A percentile compares a stretch with the other conserved stretches of the same genome.
Evolutionary conservation across 92 coral and sea anemone genomes (phyloP).

Genomic region (Parazoanthus darwini): DNA sequence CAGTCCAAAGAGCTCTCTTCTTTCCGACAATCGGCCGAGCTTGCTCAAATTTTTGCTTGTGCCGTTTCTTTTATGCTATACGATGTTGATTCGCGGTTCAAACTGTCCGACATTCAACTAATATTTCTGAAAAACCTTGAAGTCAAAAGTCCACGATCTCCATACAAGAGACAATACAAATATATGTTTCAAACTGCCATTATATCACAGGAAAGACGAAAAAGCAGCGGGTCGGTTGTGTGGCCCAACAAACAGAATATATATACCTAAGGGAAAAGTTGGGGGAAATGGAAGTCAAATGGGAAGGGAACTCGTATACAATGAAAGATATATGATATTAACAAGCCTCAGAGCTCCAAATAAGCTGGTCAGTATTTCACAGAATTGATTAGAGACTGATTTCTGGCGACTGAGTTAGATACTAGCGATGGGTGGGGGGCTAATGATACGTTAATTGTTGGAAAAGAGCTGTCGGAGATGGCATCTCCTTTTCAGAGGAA

Average conservation of each 20-base stretch:
- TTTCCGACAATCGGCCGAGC: background rate
- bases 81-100: slow-evolving; percentile 50
- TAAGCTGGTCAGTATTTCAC: background rate
- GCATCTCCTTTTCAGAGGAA: background rate
- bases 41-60: slow-evolving; percentile 9
- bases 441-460: background rate
- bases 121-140: slow-evolving; percentile 41
- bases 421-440: background rate
- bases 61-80: slow-evolving; percentile 25
- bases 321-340: background rate
- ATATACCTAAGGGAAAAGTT: background rate
- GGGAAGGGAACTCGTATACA: background rate
- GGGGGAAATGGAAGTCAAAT: background rate
- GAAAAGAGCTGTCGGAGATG: background rate
- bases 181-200: slow-evolving; percentile 33
- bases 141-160: slow-evolving; percentile 39
- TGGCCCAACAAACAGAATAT: slow-evolving; percentile 2
- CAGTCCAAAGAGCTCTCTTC: background rate
- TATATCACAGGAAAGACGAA: slow-evolving; percentile 40
- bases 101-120: slow-evolving; percentile 40
- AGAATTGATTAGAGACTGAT: background rate
- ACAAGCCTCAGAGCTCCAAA: background rate
- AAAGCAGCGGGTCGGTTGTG: background rate
- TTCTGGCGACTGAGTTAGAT: background rate
- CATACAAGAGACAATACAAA: slow-evolving; percentile 45